Percentiles rank a stretch among this genome's conserved stretches.
Evolutionary conservation across 1,140 invertebrate genomes (phyloP).

Genomic region (Drosophila simulans): DNA sequence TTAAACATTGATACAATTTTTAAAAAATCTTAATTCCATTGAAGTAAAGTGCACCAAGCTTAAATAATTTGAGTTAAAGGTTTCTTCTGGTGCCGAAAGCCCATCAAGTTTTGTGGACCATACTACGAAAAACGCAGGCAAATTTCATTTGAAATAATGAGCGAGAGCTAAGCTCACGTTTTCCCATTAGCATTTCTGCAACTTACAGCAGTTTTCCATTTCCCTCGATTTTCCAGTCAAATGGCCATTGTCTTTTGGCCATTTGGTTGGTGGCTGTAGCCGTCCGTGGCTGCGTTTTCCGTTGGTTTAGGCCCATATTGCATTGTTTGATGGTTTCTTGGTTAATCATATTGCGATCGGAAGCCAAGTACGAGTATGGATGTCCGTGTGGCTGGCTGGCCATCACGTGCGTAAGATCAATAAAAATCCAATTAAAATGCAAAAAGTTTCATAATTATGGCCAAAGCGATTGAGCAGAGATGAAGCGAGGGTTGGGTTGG

Average conservation of each 20-base stretch:
- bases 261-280: constrained; percentile 10
- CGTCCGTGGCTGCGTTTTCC: constrained; percentile 52
- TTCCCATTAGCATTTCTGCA: constrained; percentile 70
- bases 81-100: background rate
- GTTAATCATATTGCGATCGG: constrained; percentile 53
- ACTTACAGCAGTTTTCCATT: constrained; percentile 18
- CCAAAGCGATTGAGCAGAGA: constrained; percentile 28
- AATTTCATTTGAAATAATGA: constrained; percentile 70
- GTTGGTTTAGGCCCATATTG: constrained; percentile 49
- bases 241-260: constrained; percentile 56
- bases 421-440: constrained; percentile 82
- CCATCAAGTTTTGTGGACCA: background rate
- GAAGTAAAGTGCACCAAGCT: too few species aligned
- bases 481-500: background rate
- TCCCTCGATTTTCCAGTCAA: constrained; percentile 33
- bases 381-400: constrained; percentile 12
- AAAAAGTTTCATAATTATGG: constrained; percentile 78
- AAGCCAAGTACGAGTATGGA: constrained; percentile 15
- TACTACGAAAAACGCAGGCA: constrained; percentile 35
- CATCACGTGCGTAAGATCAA: constrained; percentile 82
- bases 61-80: too few species aligned
- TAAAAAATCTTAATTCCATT: too few species aligned
- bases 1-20: too few species aligned
- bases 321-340: constrained; percentile 33
- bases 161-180: constrained; percentile 72